Evolutionary conservation across 2,888 invertebrate species (phyloP).

Genomic region (Nomada flava): DNA sequence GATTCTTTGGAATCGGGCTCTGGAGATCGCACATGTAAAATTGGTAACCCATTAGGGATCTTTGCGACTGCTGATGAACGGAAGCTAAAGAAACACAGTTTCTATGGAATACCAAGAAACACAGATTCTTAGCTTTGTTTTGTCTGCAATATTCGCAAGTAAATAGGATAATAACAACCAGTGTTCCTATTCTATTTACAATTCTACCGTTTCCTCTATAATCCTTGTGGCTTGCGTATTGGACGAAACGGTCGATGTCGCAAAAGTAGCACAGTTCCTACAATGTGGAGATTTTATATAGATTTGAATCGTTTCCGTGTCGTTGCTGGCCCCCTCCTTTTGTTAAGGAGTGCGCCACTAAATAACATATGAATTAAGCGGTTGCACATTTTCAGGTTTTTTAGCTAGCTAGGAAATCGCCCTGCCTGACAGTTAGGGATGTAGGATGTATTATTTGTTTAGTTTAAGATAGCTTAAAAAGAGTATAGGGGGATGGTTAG

Average conservation of each 20-base stretch:
- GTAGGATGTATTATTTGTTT: not conserved
- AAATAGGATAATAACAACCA: conserved; percentile 18
- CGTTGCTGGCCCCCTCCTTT: not conserved
- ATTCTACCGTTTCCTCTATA: not conserved
- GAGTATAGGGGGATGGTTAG: conserved; percentile 16
- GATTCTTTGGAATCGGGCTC: conserved; percentile 22
- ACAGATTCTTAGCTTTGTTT: conserved; percentile 25
- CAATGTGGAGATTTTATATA: not conserved
- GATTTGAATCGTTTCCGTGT: conserved; percentile 1
- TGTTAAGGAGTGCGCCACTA: not conserved
- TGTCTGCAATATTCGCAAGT: conserved; percentile 33
- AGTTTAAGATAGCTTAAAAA: not conserved
- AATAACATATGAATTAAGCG: not conserved
- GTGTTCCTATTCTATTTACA: conserved; percentile 20
- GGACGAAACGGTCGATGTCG: not conserved
- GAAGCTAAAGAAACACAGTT: conserved; percentile 16
- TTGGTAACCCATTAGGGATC: conserved; percentile 41
- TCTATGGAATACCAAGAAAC: conserved; percentile 11
- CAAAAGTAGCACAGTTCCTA: not conserved
- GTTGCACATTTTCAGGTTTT: not conserved
- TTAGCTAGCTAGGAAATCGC: no score
- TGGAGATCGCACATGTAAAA: conserved; percentile 37
- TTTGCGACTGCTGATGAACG: conserved; percentile 35
- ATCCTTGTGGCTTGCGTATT: conserved; percentile 18
- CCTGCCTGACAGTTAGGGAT: not conserved